phyloP scores from a whole-genome alignment of 2,113 vertebrate species.

The Amazona vittata region DNA sequence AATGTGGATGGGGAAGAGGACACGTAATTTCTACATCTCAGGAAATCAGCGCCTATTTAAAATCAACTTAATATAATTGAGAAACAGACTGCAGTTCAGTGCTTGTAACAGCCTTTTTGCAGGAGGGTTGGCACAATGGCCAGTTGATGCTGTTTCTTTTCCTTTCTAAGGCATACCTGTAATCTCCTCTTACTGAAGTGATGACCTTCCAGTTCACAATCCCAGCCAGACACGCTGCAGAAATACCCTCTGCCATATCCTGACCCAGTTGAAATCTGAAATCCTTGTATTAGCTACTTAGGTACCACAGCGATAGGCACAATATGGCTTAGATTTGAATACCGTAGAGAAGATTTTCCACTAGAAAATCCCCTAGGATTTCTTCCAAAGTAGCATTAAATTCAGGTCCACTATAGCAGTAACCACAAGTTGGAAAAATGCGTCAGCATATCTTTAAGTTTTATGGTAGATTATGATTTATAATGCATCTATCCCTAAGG shows the following conservation, averaged over 20 bases:
- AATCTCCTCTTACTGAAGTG: background rate
- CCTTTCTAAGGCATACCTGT: background rate
- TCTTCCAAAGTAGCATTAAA: slow-evolving; percentile 53
- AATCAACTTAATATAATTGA: background rate
- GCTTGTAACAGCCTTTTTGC: background rate
- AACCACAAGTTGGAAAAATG: slow-evolving; percentile 58
- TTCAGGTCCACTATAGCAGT: slow-evolving; percentile 44
- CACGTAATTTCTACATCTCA: background rate
- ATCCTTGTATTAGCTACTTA: slow-evolving; percentile 41
- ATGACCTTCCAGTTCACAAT: background rate
- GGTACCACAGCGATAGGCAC: background rate
- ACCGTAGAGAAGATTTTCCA: slow-evolving; percentile 46
- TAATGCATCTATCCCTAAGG: slow-evolving; percentile 23
- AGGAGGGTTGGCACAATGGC: background rate
- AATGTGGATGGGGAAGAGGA: background rate
- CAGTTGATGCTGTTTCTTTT: background rate
- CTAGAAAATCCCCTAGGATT: slow-evolving; percentile 51
- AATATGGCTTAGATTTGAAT: slow-evolving; percentile 60
- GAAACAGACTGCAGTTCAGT: background rate
- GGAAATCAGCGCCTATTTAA: background rate
- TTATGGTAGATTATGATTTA: slow-evolving; percentile 57
- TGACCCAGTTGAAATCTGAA: slow-evolving; percentile 38
- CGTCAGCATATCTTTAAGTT: slow-evolving; percentile 9
- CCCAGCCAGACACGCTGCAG: background rate
- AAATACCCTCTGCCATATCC: background rate